Base-by-base conservation (phyloP, 1,140 invertebrate species). In the Venustaconcha ellipsiformis region DNA sequence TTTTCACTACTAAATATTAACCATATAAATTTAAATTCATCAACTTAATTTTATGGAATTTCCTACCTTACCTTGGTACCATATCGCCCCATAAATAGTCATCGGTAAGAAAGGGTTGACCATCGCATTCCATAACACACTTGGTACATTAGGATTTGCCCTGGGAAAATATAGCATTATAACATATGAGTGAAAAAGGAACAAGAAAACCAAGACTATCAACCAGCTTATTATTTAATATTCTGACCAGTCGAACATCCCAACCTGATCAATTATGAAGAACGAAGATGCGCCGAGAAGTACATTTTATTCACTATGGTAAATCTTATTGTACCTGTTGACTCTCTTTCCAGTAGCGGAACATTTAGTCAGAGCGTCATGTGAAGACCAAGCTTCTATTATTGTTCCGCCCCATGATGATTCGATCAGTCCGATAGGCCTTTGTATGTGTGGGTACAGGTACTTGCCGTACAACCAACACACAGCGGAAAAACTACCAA, bases 121-220 rank as follows among this genome's bases (percentile, higher is more conserved):
- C 87, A 88, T 88, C 14, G 83, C 82, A 82, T 88, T 87, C 85
- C 85, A 88, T 23, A 87, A 62, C 55, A 78, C 76, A 64, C 56
- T 59, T 18, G 37, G 56, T 15, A 64, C 18, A 48, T 48, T 48
- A 11, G 6, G 37, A 48, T 48, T 48, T 6, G 6, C 37, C 37
- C 37, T 48, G 37, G 37, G 37, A 48, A 48, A 48, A 48, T 6
- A 48, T 48, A 48, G 37, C 11, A 48, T 8, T 48, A 0, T 0
- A 6, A 48, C 11, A 48, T 48, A 11, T 48, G 37, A 48, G 0
- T 48, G 4, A 11, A 48, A 48, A 0, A 11, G 37, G 11, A 48
- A 48, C 37, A 48, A 48, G 5, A 48, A 48, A 48, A 48, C 11
- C 37, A 48, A 8, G 11, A 48, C 37, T 48, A 48, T 11, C 37